Evolutionary conservation across 2,113 vertebrate genomes (phyloP), one percentile per base, ranked within the genome.

Genomic region (Antennarius striatus): DNA sequence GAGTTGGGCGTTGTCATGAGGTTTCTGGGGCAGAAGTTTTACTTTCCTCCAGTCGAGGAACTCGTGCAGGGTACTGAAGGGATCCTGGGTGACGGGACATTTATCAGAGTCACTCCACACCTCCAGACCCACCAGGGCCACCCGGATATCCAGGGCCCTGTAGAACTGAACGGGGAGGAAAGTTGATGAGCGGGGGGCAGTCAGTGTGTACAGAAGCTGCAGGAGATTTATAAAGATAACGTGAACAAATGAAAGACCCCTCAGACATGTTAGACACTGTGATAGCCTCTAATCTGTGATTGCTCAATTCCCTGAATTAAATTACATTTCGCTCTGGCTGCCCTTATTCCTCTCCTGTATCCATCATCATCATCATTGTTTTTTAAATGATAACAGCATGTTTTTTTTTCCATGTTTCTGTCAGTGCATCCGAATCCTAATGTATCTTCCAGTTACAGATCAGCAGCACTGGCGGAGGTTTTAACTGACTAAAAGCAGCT

Each of bases 1-100:
- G 3, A 99, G 95, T 81, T 99, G 98, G 0, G 97, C 97, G 0
- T 99, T 99, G 93, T 99, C 97, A 0, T 99, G 98, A 8, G 95
- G 92, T 82, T 94, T 98, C 56, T 94, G 94, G 58, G 96, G 96
- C 46, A 99, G 93, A 48, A 99, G 89, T 47, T 91, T 96, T 46
- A 96, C 89, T 79, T 98, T 99, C 43, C 98, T 95, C 98, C 98
- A 99, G 90, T 99, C 97, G 59, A 99, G 92, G 68, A 99, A 99
- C 76, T 99, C 96, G 0, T 99, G 96, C 42, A 99, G 94, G 43
- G 95, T 98, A 71, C 92, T 91, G 86, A 99, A 98, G 0, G 98
- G 98, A 85, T 99, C 96, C 80, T 97, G 96, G 42, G 95, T 95
- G 80, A 99, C 88, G 2, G 96, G 91, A 82, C 96, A 98, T 66